Evolutionary conservation across 2,797 vertebrate species (phyloP).

Genomic region (Bradypodion pumilum): DNA sequence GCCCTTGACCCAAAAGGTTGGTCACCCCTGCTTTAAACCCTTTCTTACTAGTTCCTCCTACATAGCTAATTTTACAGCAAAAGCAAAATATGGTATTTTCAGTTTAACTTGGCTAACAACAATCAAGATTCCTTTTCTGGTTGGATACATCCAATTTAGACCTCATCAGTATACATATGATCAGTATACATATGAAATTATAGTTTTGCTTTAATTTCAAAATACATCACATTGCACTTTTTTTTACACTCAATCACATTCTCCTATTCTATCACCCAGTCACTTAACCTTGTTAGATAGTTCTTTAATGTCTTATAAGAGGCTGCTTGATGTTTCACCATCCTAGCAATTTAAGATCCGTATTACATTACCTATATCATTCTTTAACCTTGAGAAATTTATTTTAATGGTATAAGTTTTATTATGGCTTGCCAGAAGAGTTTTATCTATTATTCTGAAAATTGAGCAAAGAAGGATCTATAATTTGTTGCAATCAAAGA

Average conservation of each 20-base stretch:
- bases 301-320: background rate
- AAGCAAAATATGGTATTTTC: background rate
- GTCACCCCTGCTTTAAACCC: too few relatives aligned
- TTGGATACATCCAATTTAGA: background rate
- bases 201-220: background rate
- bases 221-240: background rate
- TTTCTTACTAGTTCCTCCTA: too few relatives aligned
- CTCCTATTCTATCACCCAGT: background rate
- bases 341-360: too few relatives aligned
- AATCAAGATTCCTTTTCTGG: background rate
- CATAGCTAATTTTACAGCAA: background rate
- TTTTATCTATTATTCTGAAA: too few relatives aligned
- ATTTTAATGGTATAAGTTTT: too few relatives aligned
- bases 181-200: background rate
- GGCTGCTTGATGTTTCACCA: too few relatives aligned
- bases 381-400: too few relatives aligned
- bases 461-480: background rate
- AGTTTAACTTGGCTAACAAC: background rate
- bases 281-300: background rate
- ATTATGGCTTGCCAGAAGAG: background rate
- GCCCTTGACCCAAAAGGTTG: too few relatives aligned
- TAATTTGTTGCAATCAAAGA: background rate
- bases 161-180: too few relatives aligned
- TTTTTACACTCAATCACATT: background rate
- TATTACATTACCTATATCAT: too few relatives aligned